Base-by-base conservation (phyloP, 2,113 vertebrate genomes). In the Ailuropoda melanoleuca region DNA sequence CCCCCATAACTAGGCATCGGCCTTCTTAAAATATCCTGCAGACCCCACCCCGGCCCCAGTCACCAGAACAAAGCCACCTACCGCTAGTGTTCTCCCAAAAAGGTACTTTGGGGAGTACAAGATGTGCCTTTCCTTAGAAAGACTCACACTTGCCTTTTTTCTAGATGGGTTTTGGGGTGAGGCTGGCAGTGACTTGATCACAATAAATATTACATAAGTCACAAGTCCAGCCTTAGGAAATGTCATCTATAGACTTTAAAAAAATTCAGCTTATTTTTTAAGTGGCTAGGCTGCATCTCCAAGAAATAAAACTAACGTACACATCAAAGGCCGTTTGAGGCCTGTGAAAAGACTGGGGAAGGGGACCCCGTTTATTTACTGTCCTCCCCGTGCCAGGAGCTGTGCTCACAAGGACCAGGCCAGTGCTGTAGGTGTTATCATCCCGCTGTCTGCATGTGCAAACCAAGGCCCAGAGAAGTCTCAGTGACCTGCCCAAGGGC, bases 101-200 rank as follows among this genome's bases (percentile, higher is more conserved):
- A 55, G 19, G 1, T 12, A 6, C 48, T 13, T 7, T 0, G 9
- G 19, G 4, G 64, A 3, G 37, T 21, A 1, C 1, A 17, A 34
- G 15, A 11, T 1, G 4, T 17, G 34, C 13, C 24, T 37, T 23
- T 7, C 14, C 0, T 1, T 14, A 56, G 58, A 50, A 80, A 46
- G 64, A 14, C 8, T 26, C 5, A 11, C 6, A 7, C 8, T 21
- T 37, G 17, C 34, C 15, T 39, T n/a, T 55, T 64, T 26, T 21
- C 68, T 53, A 17, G 55, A 1, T 62, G 64, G n/a, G 7, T 43
- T 56, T 68, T 87, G 53, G 9, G 43, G 29, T 6, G n/a, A 87
- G 34, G 15, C n/a, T 6, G 14, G 18, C 34, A 60, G 88, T 34
- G 37, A n/a, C 14, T 60, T 26, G 10, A 14, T 68, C 85, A 18